Evolutionary conservation across 2,797 vertebrate genomes (phyloP), one percentile per base, ranked within the genome.

Genomic region (Pteropus rufus): DNA sequence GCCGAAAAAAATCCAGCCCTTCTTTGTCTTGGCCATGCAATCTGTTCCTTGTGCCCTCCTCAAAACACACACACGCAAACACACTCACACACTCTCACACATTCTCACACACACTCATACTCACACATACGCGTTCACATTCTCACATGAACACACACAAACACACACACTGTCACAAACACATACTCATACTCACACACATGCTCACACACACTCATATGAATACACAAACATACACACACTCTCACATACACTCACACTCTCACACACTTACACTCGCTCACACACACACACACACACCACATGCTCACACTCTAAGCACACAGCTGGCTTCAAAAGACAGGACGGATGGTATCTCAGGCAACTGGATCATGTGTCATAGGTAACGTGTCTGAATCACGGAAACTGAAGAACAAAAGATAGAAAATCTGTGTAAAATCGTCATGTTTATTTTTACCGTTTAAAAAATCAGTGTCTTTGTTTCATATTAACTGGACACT

Each of bases 291-390:
- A 2, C n/a, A 7, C 24, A 15, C 10, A 4, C 31, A 18, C 67
- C 2, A 39, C 4, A 11, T 15, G 19, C 23, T 58, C 56, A 58
- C 56, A 58, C 9, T 3, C 56, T 58, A 58, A 58, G 56, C 56
- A 24, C 12, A 19, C 4, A 31, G 4, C 3, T 7, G 18, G 7
- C 19, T 26, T 1, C 70, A 79, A 15, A 54, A 92, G 41, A 26
- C 1, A 24, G 54, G 18, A 49, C 19, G 10, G 31, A 26, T 24
- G 10, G 1, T 2, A 19, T n/a, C 23, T 36, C 73, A 3, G 7
- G 18, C 10, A 46, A 24, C 7, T 2, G 4, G 1, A 7, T 2
- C 14, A 2, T 12, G 12, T 70, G 29, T 5, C 46, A 34, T 12
- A 21, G 49, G 11, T 49, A 2, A 19, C 3, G 26, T 19, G 12